Conservation (phyloP, 30 jellyfish, hydroid and myxozoan species). For the Nemopilema nomurai region DNA sequence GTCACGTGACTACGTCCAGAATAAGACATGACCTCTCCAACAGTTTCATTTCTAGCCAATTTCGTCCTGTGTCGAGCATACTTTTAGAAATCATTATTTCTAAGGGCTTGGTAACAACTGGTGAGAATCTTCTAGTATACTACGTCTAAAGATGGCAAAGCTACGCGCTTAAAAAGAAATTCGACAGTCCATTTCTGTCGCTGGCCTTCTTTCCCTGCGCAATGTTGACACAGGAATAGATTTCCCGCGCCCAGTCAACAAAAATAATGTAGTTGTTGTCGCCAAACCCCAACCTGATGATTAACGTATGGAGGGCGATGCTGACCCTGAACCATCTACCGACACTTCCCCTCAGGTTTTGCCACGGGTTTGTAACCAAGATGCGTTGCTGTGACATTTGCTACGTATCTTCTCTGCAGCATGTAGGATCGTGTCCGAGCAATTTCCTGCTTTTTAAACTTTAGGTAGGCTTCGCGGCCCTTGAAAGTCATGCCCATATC, state of each 20-base stretch:
- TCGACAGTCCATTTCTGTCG: constrained; percentile 2
- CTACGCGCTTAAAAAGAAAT: constrained; percentile 6
- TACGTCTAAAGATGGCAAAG: neutral
- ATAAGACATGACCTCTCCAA: no score
- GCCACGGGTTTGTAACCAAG: neutral
- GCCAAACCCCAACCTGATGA: neutral
- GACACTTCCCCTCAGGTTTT: neutral
- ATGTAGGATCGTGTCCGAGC: constrained; percentile 7
- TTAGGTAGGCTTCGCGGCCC: constrained; percentile 11
- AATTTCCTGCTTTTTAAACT: constrained; percentile 6
- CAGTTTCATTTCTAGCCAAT: no score
- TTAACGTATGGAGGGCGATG: neutral
- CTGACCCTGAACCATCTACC: neutral
- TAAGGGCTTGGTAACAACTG: no score
- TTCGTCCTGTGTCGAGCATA: no score
- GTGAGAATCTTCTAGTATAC: no score
- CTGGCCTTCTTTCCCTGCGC: constrained; percentile 5
- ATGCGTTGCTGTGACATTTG: neutral
- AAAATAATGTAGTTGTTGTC: constrained; percentile 8
- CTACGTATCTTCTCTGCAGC: constrained; percentile 4
- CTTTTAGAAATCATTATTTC: no score
- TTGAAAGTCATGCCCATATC: constrained; percentile 14
- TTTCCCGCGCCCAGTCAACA: constrained; percentile 17
- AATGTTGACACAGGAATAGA: neutral
- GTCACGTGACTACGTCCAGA: no score